These are phyloP conservation scores for Garrulus glandarius DNA, from an alignment of 2,797 vertebrate species.

Conservation along the genomic window DNA sequence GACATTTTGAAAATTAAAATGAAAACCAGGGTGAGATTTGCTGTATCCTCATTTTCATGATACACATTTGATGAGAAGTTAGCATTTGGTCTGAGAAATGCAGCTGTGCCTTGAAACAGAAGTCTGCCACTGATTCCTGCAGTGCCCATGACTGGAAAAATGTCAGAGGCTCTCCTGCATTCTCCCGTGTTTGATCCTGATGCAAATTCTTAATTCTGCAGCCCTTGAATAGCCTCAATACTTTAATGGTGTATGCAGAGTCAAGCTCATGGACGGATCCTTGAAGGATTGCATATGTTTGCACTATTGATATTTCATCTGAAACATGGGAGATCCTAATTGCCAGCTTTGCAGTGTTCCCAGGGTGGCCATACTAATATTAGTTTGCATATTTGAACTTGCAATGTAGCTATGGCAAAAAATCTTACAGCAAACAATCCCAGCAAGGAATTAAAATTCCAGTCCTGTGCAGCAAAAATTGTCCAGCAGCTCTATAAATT, in stretches of 20 bases:
- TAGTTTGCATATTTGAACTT: background rate
- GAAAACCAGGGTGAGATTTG: background rate
- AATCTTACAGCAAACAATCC: background rate
- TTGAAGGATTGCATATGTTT: background rate
- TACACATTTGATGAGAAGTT: background rate
- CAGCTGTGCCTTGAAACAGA: background rate
- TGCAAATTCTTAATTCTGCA: background rate
- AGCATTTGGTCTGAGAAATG: background rate
- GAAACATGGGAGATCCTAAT: background rate
- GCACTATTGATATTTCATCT: conserved; percentile 17
- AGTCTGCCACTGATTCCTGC: background rate
- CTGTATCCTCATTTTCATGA: background rate
- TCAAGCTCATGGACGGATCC: background rate
- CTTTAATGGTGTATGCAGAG: background rate
- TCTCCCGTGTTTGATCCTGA: background rate
- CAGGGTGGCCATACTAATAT: background rate
- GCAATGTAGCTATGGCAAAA: background rate
- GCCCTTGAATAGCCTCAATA: background rate
- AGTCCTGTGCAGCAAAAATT: background rate
- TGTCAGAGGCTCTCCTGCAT: background rate
- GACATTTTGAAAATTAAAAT: background rate
- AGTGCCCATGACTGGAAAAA: background rate
- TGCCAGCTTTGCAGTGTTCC: background rate
- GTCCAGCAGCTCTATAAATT: background rate
- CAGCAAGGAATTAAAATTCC: background rate